Evolutionary conservation across 2,888 invertebrate species (phyloP).

Genomic region (Drosophila rubida): DNA sequence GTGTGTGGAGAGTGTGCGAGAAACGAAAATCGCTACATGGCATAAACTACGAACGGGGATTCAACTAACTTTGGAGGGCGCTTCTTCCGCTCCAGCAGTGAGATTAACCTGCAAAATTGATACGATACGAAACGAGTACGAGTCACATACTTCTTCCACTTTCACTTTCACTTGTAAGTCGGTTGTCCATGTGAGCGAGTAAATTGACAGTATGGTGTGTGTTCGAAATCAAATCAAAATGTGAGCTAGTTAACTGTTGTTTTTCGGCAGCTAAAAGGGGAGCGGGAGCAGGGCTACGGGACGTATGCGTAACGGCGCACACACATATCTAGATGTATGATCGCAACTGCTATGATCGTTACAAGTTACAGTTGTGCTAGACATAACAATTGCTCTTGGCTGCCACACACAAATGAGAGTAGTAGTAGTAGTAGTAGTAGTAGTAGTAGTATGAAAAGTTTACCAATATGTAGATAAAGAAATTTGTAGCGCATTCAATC

Average conservation of each 20-base stretch:
- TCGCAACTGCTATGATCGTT: slow-evolving; percentile 11
- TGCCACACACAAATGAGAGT: slow-evolving; percentile 20
- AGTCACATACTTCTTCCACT: slow-evolving; percentile 21
- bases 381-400: slow-evolving; percentile 11
- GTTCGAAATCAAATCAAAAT: slow-evolving; percentile 6
- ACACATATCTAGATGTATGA: slow-evolving; percentile 6
- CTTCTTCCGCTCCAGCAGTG: slow-evolving; percentile 85
- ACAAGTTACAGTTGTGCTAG: slow-evolving; percentile 32
- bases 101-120: slow-evolving; percentile 84
- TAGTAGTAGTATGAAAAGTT: slow-evolving; percentile 25
- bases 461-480: slow-evolving; percentile 22
- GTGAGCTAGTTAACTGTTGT: background rate
- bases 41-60: slow-evolving; percentile 38
- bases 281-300: slow-evolving; percentile 37
- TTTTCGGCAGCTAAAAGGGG: slow-evolving; percentile 21
- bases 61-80: slow-evolving; percentile 85
- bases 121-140: slow-evolving; percentile 61
- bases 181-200: slow-evolving; percentile 2
- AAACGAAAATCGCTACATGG: slow-evolving; percentile 28
- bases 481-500: slow-evolving; percentile 49
- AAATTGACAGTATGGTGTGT: slow-evolving; percentile 12
- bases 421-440: slow-evolving; percentile 15
- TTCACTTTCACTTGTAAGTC: background rate
- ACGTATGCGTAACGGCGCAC: slow-evolving; percentile 53
- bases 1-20: background rate